phyloP scores from a whole-genome alignment of 2,888 invertebrate genomes.

The Adelognathus sp. region DNA sequence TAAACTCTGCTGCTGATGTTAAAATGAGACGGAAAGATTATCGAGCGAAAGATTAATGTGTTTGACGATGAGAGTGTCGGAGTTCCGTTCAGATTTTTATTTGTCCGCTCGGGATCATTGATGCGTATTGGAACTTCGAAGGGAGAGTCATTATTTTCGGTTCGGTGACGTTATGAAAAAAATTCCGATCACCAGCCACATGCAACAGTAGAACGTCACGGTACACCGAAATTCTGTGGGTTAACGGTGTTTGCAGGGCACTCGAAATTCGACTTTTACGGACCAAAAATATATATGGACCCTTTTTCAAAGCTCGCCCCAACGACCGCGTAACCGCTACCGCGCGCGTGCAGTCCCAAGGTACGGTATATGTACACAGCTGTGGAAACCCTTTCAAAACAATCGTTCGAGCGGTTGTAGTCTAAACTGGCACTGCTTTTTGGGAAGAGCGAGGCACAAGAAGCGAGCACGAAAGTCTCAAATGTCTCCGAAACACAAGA shows the following conservation, averaged over 20 bases:
- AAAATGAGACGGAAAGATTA: not conserved
- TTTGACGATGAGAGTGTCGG: slow-evolving; percentile 11
- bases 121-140: not conserved
- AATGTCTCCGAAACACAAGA: slow-evolving; percentile 15
- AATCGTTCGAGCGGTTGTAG: slow-evolving; percentile 58
- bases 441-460: slow-evolving; percentile 17
- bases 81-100: not conserved
- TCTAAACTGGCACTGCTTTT: slow-evolving; percentile 19
- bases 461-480: slow-evolving; percentile 2
- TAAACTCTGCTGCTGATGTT: not conserved
- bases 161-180: slow-evolving; percentile 28
- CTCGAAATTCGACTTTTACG: slow-evolving; percentile 76
- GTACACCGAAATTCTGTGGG: slow-evolving; percentile 8
- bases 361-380: slow-evolving; percentile 68
- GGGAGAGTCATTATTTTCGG: slow-evolving; percentile 46
- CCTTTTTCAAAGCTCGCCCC: slow-evolving; percentile 57
- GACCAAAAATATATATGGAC: slow-evolving; percentile 72
- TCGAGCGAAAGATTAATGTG: not conserved
- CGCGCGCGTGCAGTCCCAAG: slow-evolving; percentile 23
- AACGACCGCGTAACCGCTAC: slow-evolving; percentile 20
- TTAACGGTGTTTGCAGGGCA: slow-evolving; percentile 72
- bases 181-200: slow-evolving; percentile 32
- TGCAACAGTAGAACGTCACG: not conserved
- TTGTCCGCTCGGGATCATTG: not conserved
- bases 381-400: slow-evolving; percentile 71